Base-by-base conservation (phyloP, 2,797 vertebrate species). In the Xyrichtys novacula region DNA sequence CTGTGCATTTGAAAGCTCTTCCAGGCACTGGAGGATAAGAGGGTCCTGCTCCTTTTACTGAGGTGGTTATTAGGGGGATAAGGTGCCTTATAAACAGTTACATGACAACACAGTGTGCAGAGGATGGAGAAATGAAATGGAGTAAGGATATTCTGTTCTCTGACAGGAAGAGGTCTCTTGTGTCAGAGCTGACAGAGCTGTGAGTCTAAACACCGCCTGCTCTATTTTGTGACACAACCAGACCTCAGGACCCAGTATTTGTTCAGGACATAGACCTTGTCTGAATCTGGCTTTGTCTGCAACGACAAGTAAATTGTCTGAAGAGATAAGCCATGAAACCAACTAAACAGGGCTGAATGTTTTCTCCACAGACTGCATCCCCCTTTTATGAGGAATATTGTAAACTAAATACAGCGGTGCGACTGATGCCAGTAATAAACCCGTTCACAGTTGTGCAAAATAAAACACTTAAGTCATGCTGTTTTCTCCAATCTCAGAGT, bases 231-330 rank as follows among this genome's bases (percentile, higher is more conserved):
- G 76, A 86, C 75, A 71, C 52, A 72, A 78, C 46, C 71, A 38
- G 64, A 71, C 78, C 53, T 57, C 72, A 86, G 83, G 80, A 85
- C 57, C n/a, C n/a, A n/a, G n/a, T n/a, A n/a, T n/a, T n/a, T n/a
- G n/a, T n/a, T n/a, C n/a, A n/a, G n/a, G n/a, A n/a, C n/a, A n/a
- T n/a, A n/a, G n/a, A n/a, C n/a, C n/a, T n/a, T n/a, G n/a, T n/a
- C n/a, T n/a, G n/a, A n/a, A n/a, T n/a, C n/a, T n/a, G n/a, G n/a
- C n/a, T n/a, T n/a, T n/a, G n/a, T n/a, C n/a, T n/a, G n/a, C n/a
- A n/a, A n/a, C n/a, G n/a, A n/a, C n/a, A n/a, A n/a, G n/a, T n/a
- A n/a, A n/a, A n/a, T n/a, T n/a, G n/a, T n/a, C n/a, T n/a, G n/a
- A n/a, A n/a, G n/a, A n/a, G n/a, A n/a, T n/a, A n/a, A n/a, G n/a